Evolutionary conservation across 2,797 vertebrate species (phyloP).

Genomic region (Anisognathus igniventris): DNA sequence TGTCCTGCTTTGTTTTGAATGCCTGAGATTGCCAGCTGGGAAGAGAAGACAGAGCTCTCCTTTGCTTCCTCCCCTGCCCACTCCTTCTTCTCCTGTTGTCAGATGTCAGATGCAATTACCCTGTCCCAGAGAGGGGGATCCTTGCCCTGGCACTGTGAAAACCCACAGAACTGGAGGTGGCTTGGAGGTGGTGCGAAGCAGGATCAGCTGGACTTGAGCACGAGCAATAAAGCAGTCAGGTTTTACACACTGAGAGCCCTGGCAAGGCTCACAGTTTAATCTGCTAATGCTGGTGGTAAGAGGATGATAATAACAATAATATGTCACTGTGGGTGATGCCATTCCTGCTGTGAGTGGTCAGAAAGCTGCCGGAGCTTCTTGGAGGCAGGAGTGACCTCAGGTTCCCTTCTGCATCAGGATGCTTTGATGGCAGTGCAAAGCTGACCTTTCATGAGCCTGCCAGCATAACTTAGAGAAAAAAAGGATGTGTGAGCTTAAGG

Average conservation of each 20-base stretch:
- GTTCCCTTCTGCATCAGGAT: background rate
- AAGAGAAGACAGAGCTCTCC: background rate
- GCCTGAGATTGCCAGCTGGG: background rate
- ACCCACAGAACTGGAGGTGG: fast-evolving
- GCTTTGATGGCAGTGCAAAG: background rate
- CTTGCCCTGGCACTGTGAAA: background rate
- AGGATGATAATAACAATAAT: background rate
- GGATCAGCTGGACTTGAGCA: fast-evolving
- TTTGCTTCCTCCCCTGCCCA: background rate
- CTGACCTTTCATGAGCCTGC: background rate
- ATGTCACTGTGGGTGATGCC: background rate
- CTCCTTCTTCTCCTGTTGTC: background rate
- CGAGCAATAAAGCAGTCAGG: fast-evolving
- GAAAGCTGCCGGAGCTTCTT: fast-evolving
- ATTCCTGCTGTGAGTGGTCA: background rate
- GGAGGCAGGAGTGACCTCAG: background rate
- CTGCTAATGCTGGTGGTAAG: background rate
- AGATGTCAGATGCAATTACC: background rate
- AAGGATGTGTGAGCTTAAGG: background rate
- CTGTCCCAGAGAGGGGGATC: background rate
- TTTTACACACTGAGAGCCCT: background rate
- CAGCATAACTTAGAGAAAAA: background rate
- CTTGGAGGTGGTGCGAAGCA: background rate
- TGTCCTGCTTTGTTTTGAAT: background rate
- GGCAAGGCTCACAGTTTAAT: background rate